These are phyloP conservation scores for Lutra lutra DNA, from an alignment of 2,797 vertebrate genomes.

Conservation along the genomic window DNA sequence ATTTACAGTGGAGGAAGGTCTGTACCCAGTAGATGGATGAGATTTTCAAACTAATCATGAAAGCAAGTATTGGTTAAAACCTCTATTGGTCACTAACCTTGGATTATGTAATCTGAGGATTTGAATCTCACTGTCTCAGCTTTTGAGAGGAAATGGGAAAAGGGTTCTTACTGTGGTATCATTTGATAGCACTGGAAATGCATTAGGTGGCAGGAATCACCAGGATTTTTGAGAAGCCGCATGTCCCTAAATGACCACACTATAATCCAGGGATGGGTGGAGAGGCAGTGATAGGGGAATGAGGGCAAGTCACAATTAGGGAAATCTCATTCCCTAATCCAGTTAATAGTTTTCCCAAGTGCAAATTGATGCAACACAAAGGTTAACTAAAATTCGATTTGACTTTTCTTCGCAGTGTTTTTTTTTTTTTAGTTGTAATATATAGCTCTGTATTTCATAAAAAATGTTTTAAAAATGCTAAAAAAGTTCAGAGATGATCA, in stretches of 20 bases:
- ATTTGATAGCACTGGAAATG: background rate
- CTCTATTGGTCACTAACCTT: background rate
- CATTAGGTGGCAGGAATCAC: background rate
- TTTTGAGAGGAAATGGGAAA: background rate
- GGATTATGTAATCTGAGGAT: background rate
- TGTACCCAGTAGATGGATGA: background rate
- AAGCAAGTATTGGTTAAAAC: background rate
- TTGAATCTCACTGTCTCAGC: background rate
- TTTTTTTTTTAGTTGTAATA: background rate
- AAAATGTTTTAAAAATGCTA: background rate
- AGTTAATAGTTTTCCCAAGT: background rate
- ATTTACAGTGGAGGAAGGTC: background rate
- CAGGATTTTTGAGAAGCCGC: background rate
- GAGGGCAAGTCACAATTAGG: background rate
- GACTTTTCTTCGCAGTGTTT: background rate
- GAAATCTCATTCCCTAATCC: background rate
- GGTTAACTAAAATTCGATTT: background rate
- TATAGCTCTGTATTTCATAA: background rate
- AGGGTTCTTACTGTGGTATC: background rate
- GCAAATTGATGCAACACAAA: background rate
- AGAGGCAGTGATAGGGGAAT: background rate
- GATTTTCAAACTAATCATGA: background rate
- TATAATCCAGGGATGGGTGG: rapidly evolving
- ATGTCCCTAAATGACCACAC: background rate
- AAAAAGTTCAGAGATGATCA: background rate